Percentiles rank a stretch among this genome's conserved stretches.
Evolutionary conservation across 2,888 invertebrate genomes (phyloP).

Genomic region (Xanthostigma xanthostigma): DNA sequence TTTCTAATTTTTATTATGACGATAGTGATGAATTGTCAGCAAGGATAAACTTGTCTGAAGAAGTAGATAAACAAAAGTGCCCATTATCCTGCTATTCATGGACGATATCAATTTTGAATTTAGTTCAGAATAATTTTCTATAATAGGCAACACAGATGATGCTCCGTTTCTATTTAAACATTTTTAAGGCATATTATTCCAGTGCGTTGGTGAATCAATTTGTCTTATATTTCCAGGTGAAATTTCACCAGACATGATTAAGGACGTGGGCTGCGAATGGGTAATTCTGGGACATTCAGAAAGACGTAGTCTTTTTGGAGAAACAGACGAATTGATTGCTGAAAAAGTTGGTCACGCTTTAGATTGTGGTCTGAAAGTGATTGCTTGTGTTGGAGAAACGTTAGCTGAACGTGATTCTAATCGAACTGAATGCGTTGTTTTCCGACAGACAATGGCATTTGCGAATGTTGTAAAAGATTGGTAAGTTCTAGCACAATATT

Average conservation of each 20-base stretch:
- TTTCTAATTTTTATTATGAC: too few relatives aligned
- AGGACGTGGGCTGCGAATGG: conserved; percentile 82
- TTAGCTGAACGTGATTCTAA: conserved; percentile 87
- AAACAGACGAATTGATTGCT: conserved; percentile 66
- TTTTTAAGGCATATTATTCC: too few relatives aligned
- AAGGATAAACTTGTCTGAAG: too few relatives aligned
- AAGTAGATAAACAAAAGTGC: too few relatives aligned
- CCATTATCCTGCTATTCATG: too few relatives aligned
- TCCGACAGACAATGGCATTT: conserved; percentile 76
- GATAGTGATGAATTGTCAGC: too few relatives aligned
- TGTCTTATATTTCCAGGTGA: conserved; percentile 46
- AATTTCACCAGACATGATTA: conserved; percentile 91
- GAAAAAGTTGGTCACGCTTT: conserved; percentile 64
- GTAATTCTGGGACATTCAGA: conserved; percentile 97
- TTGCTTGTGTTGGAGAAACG: conserved; percentile 95
- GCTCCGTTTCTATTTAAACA: too few relatives aligned
- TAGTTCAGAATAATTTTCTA: too few relatives aligned
- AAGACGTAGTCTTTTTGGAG: conserved; percentile 84
- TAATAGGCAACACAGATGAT: too few relatives aligned
- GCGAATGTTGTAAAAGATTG: conserved; percentile 53
- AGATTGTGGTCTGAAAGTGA: conserved; percentile 62
- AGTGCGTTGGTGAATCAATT: too few relatives aligned
- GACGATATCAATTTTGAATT: too few relatives aligned
- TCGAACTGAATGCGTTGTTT: conserved; percentile 88
- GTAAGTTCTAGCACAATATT: conserved; percentile 16